Evolutionary conservation across 2,888 invertebrate genomes (phyloP).

Genomic region (Melanargia galathea): DNA sequence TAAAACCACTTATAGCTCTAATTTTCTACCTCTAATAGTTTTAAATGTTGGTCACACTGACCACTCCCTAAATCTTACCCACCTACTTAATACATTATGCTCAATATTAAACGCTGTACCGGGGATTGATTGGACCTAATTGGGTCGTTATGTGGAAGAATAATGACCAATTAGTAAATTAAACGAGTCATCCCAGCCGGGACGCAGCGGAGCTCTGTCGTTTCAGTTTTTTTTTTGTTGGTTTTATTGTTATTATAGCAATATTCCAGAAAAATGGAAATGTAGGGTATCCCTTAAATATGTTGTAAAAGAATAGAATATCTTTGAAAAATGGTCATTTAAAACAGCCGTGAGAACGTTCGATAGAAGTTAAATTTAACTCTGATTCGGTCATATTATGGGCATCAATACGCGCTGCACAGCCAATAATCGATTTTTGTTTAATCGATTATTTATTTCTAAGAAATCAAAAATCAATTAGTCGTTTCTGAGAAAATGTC

Average conservation of each 20-base stretch:
- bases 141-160: constrained; percentile 71
- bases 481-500: too few relatives aligned
- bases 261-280: constrained; percentile 40
- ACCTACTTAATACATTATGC: constrained; percentile 45
- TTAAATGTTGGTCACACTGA: constrained; percentile 50
- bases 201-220: constrained; percentile 47
- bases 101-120: constrained; percentile 64
- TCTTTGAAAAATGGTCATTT: background rate
- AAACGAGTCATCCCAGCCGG: constrained; percentile 60
- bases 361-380: too few relatives aligned
- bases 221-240: constrained; percentile 55
- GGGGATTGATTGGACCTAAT: constrained; percentile 76
- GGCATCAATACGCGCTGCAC: background rate
- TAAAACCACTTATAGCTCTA: background rate
- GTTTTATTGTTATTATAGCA: constrained; percentile 39
- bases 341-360: too few relatives aligned
- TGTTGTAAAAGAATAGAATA: too few relatives aligned
- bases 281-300: constrained; percentile 30
- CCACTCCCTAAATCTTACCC: constrained; percentile 8
- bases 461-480: too few relatives aligned
- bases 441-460: too few relatives aligned
- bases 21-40: background rate
- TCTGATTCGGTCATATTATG: too few relatives aligned
- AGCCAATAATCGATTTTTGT: background rate
- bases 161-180: constrained; percentile 77